Evolutionary conservation across 2,113 vertebrate species (phyloP), one percentile per base, ranked within the genome.

Genomic region (Ascaphus truei): DNA sequence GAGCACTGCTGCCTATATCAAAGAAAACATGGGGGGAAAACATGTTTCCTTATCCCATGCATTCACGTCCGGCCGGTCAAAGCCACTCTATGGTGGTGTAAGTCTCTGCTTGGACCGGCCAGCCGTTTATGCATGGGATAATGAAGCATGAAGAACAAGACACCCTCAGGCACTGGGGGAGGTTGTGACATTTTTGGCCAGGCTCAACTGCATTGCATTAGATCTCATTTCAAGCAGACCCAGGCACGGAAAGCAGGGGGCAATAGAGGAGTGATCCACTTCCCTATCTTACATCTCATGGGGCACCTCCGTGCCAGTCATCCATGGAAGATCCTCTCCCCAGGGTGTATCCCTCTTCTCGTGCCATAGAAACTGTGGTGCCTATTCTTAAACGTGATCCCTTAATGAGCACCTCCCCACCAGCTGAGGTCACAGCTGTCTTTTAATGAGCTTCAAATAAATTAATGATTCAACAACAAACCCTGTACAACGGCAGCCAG

Each of bases 361-460:
- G 22, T 47, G 25, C 30, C n/a, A 4, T 31, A 15, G 9, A 39
- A 30, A 25, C 16, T 3, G n/a, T 4, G 27, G 15, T 30, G 10
- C 53, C 65, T 68, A 68, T 68, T 68, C 59, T 48, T 57, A 68
- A 53, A 8, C 4, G 11, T 1, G 33, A 7, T 68, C 30, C 22
- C 6, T 48, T 48, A 58, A 58, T 68, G 53, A 58, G 37, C 53
- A 25, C 53, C 53, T 34, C 53, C 65, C 18, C 37, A 29, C 25
- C 13, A 52, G 37, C 53, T 20, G 39, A 41, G 53, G 65, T 68
- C 53, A 68, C 53, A 58, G 41, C 39, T 68, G 65, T 30, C 37
- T 68, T 58, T 68, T 68, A 68, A 68, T 48, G 65, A 68, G 41
- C 27, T 41, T 53, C 53, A 68, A 68, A 68, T 53, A 68, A 68